Percentiles rank a stretch among this genome's conserved stretches.
Evolutionary conservation across 2,113 vertebrate species (phyloP).

Genomic region (Mustela nigripes): DNA sequence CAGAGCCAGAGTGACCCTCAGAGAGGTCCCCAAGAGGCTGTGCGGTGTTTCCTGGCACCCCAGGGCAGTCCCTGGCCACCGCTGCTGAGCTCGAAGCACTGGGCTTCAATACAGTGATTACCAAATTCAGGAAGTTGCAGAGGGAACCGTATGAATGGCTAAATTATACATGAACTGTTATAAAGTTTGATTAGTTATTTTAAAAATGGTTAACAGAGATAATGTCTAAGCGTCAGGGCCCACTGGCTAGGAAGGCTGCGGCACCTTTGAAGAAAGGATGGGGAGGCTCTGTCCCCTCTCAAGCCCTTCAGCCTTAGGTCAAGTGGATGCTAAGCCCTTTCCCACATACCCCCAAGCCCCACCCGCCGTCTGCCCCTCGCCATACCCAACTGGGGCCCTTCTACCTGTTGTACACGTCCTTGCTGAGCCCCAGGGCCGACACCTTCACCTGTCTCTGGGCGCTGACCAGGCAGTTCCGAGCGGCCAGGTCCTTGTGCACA

Average conservation of each 20-base stretch:
- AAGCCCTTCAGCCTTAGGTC: neutral
- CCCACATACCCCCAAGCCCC: rapidly evolving
- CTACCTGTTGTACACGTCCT: slow-evolving; percentile 98
- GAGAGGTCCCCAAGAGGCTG: neutral
- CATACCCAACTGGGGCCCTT: neutral
- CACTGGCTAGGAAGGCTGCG: neutral
- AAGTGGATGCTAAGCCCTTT: neutral
- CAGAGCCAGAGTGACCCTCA: neutral
- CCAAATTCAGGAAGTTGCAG: neutral
- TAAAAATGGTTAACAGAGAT: neutral
- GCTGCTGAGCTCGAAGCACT: neutral
- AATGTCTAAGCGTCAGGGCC: neutral
- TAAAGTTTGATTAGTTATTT: neutral
- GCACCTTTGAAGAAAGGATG: neutral
- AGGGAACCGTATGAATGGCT: neutral
- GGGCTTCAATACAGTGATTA: neutral
- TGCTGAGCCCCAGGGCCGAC: slow-evolving; percentile 96
- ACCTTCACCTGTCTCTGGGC: slow-evolving; percentile 96
- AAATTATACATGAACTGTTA: neutral
- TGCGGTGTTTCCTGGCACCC: neutral
- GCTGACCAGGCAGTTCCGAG: slow-evolving; percentile 96
- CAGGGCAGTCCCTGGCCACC: neutral
- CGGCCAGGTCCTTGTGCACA: slow-evolving; percentile 97
- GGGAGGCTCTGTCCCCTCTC: neutral
- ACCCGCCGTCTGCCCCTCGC: neutral